Base-by-base conservation (phyloP, 2,888 invertebrate species). In the Drosophila engyochracea region DNA sequence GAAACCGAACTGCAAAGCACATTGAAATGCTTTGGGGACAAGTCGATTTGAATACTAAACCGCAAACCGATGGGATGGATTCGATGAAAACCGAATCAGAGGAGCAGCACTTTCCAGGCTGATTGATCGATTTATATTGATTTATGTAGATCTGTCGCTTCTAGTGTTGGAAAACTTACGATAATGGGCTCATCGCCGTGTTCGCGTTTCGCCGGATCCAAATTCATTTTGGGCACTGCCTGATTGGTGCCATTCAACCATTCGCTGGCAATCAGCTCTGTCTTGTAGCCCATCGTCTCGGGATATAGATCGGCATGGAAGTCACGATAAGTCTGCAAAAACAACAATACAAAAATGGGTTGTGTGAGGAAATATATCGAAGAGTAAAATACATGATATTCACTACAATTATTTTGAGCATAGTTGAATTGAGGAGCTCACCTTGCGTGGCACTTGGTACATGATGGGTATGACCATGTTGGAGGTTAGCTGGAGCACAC, bases 231-330 rank as follows among this genome's bases (percentile, higher is more conserved):
- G 66, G 96, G 95, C 71, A 97, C 95, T n/a, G 96, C 94, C 63
- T 95, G 94, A 93, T 97, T 96, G 60, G 95, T 95, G 44, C 97
- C 97, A 78, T 95, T 95, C 69, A 97, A 94, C 99, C 99, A 99
- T 92, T 97, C 96, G 14, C 95, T 94, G 12, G 97, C 96, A 70
- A 95, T 96, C 87, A 98, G 94, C 83, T 97, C 96, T 6, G 98
- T 97, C 77, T 96, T 95, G 57, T 95, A 96, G 54, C 98, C 97
- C 41, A 95, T 94, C 0, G 99, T 99, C 69, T 98, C 98, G 0
- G 99, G 99, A 94, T 97, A 99, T 71, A 99, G 94, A 93, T 99
- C 99, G 4, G 96, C 96, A 94, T 99, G 99, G 93, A 98, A 99
- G 85, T 99, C 98, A 88, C 98, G 95, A 94, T 98, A 98, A 55